Evolutionary conservation across 2,113 vertebrate genomes (phyloP), one percentile per base, ranked within the genome.

Genomic region (Taxidea taxus): DNA sequence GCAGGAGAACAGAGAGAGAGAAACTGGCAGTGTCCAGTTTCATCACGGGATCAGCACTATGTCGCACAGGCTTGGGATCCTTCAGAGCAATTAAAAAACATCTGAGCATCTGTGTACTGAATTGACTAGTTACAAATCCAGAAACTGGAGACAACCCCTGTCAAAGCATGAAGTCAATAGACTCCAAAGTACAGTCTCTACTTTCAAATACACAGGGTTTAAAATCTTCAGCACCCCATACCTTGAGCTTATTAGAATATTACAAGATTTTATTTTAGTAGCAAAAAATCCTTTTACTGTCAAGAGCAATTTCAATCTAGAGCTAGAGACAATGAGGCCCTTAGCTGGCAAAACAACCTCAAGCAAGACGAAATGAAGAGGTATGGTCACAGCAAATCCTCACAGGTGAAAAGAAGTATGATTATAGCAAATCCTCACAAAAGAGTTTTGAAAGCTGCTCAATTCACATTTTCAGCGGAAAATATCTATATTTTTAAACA

Each of bases 21-120:
- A 12, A 9, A 58, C 16, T 20, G 13, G 78, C 31, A 72, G 25
- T 6, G 34, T 9, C 0, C 4, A 49, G 68, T 8, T 42, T 39
- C 18, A 10, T 0, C 2, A 3, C 0, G 23, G 44, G 62, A 21
- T 27, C 39, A 4, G 66, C 0, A 14, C 39, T 5, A 39, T 1
- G 44, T 3, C 2, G 11, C 14, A 21, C 11, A 16, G 37, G 54
- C 27, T 25, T 31, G 42, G 12, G 10, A n/a, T 3, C 42, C 10
- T 75, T 27, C 18, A 84, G n/a, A 87, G 23, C 15, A 56, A 44
- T 20, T 62, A 58, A 58, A 62, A 51, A 62, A 39, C 5, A 25
- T 16, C 1, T 47, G 13, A 37, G 60, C 10, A 44, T 12, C 78
- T 42, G 31, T 1, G 7, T 47, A 20, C 21, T 42, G 2, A 56